Base-by-base conservation (phyloP, 1,140 invertebrate genomes). In the Camponotus vicinus region DNA sequence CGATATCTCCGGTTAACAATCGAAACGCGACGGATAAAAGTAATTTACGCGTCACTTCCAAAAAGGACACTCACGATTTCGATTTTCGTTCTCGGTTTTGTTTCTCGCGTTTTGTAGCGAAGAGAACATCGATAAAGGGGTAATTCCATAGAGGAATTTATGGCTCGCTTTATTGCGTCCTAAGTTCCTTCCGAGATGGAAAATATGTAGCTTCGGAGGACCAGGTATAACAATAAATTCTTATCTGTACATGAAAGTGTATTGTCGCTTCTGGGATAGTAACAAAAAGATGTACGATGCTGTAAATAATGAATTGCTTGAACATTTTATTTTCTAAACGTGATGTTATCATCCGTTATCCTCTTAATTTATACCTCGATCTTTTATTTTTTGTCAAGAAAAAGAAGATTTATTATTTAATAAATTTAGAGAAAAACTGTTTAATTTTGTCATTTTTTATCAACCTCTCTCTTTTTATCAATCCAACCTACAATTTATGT, bases 111-210 rank as follows among this genome's bases (percentile, higher is more conserved):
- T 77, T 86, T 73, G 82, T 61, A 61, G 55, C 27, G 57, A 70
- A 27, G 78, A 57, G 78, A 57, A 73, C 59, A 61, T 80, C 70
- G 18, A 79, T 88, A 86, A 87, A 80, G 40, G 76, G 18, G 61
- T 79, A 84, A 69, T 82, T 27, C 52, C 77, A 69, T 85, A 34
- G 76, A 45, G 73, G 63, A 88, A 90, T 90, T 90, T 90, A 90
- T 75, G 86, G 40, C 42, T 67, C 18, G 21, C 89, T 88, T 90
- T 90, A 90, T 90, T 90, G 86, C 88, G 77, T 66, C 76, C 63
- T 88, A 27, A 66, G 75, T 66, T 80, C 34, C 75, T 42, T 79
- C 15, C 66, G 37, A 59, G 88, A 11, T 61, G 37, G 57, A 34
- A 84, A 59, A 67, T 55, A 87, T 55, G 78, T 89, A 79, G 88